phyloP scores from a whole-genome alignment of 2,113 vertebrate species.

The Gallinago undulata region DNA sequence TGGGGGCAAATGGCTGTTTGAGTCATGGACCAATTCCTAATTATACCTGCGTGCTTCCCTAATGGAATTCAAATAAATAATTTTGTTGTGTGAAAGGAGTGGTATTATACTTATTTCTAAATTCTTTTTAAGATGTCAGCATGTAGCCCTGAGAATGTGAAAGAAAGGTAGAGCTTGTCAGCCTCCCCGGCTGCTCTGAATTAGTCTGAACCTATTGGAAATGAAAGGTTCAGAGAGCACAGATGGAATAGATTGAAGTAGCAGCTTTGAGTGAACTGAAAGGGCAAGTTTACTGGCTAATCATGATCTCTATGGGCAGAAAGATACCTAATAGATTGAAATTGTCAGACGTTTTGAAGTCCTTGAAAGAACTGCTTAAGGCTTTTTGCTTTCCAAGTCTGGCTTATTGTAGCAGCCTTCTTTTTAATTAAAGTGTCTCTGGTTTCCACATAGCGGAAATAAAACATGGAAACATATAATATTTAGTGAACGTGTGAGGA shows the following conservation, averaged over 20 bases:
- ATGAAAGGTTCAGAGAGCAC: constrained; percentile 65
- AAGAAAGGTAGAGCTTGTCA: background rate
- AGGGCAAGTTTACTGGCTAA: constrained; percentile 41
- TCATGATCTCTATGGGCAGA: background rate
- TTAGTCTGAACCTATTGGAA: constrained; percentile 52
- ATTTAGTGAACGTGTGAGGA: background rate
- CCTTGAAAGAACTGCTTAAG: background rate
- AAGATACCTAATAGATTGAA: background rate
- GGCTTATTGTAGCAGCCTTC: background rate
- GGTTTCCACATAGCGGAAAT: background rate
- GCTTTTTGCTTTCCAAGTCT: background rate
- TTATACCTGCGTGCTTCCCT: constrained; percentile 31
- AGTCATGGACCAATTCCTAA: constrained; percentile 11
- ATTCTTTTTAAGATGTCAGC: constrained; percentile 49
- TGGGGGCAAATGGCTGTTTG: constrained; percentile 8
- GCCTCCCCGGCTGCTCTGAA: constrained; percentile 26
- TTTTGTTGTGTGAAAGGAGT: constrained; percentile 5
- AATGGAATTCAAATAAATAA: constrained; percentile 58
- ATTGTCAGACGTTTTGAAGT: background rate
- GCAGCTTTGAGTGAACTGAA: constrained; percentile 38
- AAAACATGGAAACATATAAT: background rate
- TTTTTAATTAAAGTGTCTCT: background rate
- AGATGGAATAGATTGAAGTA: constrained; percentile 49
- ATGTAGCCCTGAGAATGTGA: background rate
- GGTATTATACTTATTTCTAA: constrained; percentile 56